A percentile compares a stretch with the other conserved stretches of the same genome.
These are phyloP conservation scores for Neodon shergylaensis DNA, from an alignment of 2,113 vertebrate species.

Conservation along the genomic window DNA sequence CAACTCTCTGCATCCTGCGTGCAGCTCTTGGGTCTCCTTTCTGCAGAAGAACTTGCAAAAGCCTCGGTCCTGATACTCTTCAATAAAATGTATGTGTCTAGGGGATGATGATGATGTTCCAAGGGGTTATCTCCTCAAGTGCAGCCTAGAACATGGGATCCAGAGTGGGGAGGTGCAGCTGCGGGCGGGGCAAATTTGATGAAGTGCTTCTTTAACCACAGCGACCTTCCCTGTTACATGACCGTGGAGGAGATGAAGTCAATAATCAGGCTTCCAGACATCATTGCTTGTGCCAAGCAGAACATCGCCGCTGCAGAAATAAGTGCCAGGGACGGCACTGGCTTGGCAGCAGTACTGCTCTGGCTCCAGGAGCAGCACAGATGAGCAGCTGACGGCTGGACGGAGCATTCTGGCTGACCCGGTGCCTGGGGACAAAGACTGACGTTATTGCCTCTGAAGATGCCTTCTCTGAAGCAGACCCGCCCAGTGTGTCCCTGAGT, in stretches of 20 bases:
- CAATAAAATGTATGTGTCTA: slow-evolving; percentile 92
- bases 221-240: slow-evolving; percentile 94
- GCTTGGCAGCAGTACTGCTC: slow-evolving; percentile 87
- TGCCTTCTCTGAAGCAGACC: fast-evolving
- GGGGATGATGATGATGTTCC: neutral
- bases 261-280: slow-evolving; percentile 93
- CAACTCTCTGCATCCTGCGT: slow-evolving; percentile 94
- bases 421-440: neutral
- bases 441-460: fast-evolving
- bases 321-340: slow-evolving; percentile 90
- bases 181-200: neutral
- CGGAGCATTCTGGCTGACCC: neutral
- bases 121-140: neutral
- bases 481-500: fast-evolving
- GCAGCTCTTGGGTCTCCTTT: slow-evolving; percentile 92
- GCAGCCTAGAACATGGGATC: neutral
- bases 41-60: slow-evolving; percentile 85
- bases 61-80: slow-evolving; percentile 92
- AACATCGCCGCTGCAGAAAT: slow-evolving; percentile 87
- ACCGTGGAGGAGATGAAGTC: slow-evolving; percentile 92
- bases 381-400: neutral
- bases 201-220: slow-evolving; percentile 54
- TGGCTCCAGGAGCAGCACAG: slow-evolving; percentile 88
- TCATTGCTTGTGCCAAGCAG: slow-evolving; percentile 90
- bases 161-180: neutral